These are phyloP conservation scores for Pimephales promelas DNA, from an alignment of 2,113 vertebrate genomes.

Conservation along the genomic window DNA sequence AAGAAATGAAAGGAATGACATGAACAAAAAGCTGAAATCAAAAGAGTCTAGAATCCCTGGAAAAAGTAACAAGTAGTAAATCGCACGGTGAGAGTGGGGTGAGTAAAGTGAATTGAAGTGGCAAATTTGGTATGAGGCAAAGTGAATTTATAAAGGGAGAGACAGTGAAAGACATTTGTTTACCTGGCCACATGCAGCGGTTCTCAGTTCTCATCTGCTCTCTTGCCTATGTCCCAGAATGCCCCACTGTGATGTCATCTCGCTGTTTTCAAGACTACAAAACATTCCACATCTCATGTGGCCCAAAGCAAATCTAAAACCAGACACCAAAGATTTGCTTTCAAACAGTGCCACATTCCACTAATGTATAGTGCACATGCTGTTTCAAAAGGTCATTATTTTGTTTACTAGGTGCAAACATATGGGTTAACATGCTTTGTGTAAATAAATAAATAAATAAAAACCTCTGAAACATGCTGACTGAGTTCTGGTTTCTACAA, in stretches of 20 bases:
- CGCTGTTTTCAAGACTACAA: conserved; percentile 5
- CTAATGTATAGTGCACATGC: background rate
- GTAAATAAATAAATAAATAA: no score
- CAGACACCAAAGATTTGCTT: conserved; percentile 9
- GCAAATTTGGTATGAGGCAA: conserved; percentile 15
- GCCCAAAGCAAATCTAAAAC: background rate
- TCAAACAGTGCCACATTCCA: background rate
- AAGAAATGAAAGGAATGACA: background rate
- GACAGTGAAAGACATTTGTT: background rate
- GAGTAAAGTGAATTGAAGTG: conserved; percentile 2
- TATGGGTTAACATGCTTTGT: no score
- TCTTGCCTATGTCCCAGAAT: background rate
- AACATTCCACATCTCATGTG: background rate
- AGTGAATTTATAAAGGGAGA: background rate
- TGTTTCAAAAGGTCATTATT: no score
- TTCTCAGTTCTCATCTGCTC: background rate
- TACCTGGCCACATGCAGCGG: conserved; percentile 1
- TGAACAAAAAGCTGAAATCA: conserved; percentile 15
- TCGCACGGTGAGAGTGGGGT: background rate
- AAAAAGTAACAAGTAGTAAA: background rate
- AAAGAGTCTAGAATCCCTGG: background rate
- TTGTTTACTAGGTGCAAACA: no score
- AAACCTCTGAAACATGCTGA: no score
- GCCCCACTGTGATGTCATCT: background rate
- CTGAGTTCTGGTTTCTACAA: no score